Percentiles rank a stretch among this genome's conserved stretches.
phyloP scores from a whole-genome alignment of 2,888 invertebrate species.

The Dascillus cervinus region DNA sequence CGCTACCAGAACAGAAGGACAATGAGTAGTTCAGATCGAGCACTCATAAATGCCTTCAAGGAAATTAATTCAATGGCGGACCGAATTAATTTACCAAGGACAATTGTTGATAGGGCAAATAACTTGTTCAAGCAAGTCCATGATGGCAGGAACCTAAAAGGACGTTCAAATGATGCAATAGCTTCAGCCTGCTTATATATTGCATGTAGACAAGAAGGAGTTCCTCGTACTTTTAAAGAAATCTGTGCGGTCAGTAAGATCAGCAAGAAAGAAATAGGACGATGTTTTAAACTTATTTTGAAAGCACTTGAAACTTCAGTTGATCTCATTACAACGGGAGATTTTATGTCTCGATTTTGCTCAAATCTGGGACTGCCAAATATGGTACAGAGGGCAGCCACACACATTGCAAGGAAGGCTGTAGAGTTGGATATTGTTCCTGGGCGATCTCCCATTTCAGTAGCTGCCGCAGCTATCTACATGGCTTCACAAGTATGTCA shows the following conservation, averaged over 20 bases:
- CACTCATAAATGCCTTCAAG: conserved; percentile 90
- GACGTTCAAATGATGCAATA: conserved; percentile 92
- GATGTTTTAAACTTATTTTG: conserved; percentile 94
- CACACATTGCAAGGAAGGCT: conserved; percentile 93
- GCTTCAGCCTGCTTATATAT: conserved; percentile 98
- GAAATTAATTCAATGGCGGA: conserved; percentile 99
- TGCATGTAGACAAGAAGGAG: conserved; percentile 96
- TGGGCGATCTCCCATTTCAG: conserved; percentile 96
- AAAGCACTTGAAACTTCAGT: conserved; percentile 96
- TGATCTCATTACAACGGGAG: conserved; percentile 81
- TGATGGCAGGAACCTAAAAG: conserved; percentile 92
- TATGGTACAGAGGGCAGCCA: conserved; percentile 87
- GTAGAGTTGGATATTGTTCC: conserved; percentile 96
- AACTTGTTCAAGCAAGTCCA: conserved; percentile 97
- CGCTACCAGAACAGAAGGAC: conserved; percentile 69
- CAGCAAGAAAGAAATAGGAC: conserved; percentile 97
- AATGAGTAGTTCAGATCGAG: conserved; percentile 92
- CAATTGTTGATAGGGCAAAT: conserved; percentile 94
- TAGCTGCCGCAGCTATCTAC: conserved; percentile 98
- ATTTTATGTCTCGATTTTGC: conserved; percentile 99
- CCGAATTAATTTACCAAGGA: conserved; percentile 91
- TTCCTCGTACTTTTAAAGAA: conserved; percentile 98
- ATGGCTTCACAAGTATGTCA: conserved; percentile 84
- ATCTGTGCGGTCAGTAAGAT: conserved; percentile 99
- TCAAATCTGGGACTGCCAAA: conserved; percentile 88